Evolutionary conservation across 2,113 vertebrate genomes (phyloP), one percentile per base, ranked within the genome.

Genomic region (Abramis brama): DNA sequence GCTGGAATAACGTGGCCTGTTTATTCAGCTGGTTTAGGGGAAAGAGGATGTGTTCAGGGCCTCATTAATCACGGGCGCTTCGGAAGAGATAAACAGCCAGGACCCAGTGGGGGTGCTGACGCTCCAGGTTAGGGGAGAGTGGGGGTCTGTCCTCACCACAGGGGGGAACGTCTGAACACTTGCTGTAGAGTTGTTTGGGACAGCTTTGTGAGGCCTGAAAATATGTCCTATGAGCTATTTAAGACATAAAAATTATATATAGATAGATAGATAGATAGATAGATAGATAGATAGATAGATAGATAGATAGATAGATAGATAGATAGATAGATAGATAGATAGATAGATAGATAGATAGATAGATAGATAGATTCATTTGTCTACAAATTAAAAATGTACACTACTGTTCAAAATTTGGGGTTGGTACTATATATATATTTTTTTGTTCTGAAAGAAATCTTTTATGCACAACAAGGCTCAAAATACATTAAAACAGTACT

Each of bases 21-120:
- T 98, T 97, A 95, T 92, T 97, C 97, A 98, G 97, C 97, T 98
- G 91, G 86, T 95, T 94, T 91, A 87, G 91, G 95, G 94, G 95
- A 95, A 95, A 93, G 93, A 95, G 96, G 94, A 95, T 93, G 92
- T 94, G 93, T 96, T 94, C 92, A 92, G 93, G 90, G 94, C 91
- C 95, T 95, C 97, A 96, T 97, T 95, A 96, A 97, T 98, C 96
- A 96, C 94, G 89, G 89, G 91, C 78, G 93, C 91, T 95, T 94
- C 93, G 88, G 93, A 95, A 94, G 94, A 95, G 94, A 87, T 92
- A 96, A 96, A 96, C 94, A 95, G 93, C 92, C 92, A 84, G 27
- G 91, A 85, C 95, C 92, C 91, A 93, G 64, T 90, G 89, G 94
- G 94, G 93, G 83, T 85, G 66, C 82, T 82, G 84, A 88, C 59